phyloP scores from a whole-genome alignment of 2,113 vertebrate genomes.

The Pangasianodon gigas region DNA sequence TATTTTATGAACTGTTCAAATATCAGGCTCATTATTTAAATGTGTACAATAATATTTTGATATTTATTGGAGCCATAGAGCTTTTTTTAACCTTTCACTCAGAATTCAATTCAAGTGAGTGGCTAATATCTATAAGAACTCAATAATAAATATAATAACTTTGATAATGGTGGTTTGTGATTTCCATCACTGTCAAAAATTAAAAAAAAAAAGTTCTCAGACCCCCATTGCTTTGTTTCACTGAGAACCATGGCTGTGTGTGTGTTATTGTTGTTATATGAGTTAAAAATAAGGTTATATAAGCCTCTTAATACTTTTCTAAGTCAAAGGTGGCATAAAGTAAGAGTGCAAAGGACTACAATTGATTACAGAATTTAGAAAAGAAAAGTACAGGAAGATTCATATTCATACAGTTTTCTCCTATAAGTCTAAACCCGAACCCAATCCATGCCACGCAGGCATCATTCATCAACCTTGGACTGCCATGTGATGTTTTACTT shows the following conservation, averaged over 20 bases:
- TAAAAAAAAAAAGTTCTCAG: not conserved
- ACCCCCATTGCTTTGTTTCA: not conserved
- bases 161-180: not conserved
- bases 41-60: not conserved
- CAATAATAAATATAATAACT: not conserved
- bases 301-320: not conserved
- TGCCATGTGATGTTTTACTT: conserved; percentile 32
- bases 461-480: conserved; percentile 25
- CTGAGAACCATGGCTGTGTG: not conserved
- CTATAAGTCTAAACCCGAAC: not conserved
- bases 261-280: not conserved
- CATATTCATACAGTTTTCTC: conserved; percentile 18
- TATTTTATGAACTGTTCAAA: not conserved
- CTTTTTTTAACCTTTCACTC: not conserved
- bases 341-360: not conserved
- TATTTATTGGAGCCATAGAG: not conserved
- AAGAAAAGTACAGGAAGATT: not conserved
- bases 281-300: not conserved
- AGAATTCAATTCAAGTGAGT: not conserved
- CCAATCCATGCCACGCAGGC: not conserved
- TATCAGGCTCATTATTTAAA: not conserved
- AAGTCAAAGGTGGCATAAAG: not conserved
- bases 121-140: not conserved
- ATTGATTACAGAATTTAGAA: not conserved
- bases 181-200: not conserved